Percentiles rank a stretch among this genome's conserved stretches.
Evolutionary conservation across 2,113 vertebrate genomes (phyloP).

Genomic region (Leiothrix lutea): DNA sequence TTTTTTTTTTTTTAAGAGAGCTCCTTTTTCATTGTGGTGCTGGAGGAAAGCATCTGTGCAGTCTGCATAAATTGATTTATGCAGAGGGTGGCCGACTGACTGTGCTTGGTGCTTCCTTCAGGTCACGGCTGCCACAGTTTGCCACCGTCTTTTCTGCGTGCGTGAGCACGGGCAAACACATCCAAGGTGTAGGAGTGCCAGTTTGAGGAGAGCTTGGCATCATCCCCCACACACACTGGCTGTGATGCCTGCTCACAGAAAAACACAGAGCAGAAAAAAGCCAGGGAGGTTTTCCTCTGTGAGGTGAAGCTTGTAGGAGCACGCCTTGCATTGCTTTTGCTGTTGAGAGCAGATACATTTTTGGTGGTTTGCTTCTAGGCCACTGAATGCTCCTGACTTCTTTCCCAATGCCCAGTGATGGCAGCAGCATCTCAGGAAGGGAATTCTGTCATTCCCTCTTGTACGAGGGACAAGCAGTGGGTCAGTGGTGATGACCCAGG

Average conservation of each 20-base stretch:
- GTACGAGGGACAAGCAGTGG: background rate
- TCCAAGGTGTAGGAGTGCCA: background rate
- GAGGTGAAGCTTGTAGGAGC: background rate
- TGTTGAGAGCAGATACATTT: background rate
- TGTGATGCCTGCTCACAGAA: background rate
- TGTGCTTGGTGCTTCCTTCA: background rate
- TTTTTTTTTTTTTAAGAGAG: background rate
- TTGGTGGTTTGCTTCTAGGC: background rate
- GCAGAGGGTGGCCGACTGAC: rapidly evolving
- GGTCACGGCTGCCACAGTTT: background rate
- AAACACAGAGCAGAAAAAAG: background rate
- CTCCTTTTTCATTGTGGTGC: background rate
- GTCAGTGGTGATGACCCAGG: background rate
- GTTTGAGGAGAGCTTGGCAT: background rate
- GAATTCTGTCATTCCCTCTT: background rate
- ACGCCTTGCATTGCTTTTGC: background rate
- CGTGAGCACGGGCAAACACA: background rate
- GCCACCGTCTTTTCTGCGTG: rapidly evolving
- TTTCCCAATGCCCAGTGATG: background rate
- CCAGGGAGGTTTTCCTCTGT: background rate
- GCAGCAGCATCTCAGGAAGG: background rate
- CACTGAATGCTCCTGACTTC: background rate
- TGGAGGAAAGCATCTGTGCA: background rate
- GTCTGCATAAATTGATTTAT: background rate
- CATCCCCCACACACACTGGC: background rate